Percentiles rank a stretch among this genome's conserved stretches.
Conservation (phyloP, 2,888 invertebrate species). For the Latheticus oryzae region DNA sequence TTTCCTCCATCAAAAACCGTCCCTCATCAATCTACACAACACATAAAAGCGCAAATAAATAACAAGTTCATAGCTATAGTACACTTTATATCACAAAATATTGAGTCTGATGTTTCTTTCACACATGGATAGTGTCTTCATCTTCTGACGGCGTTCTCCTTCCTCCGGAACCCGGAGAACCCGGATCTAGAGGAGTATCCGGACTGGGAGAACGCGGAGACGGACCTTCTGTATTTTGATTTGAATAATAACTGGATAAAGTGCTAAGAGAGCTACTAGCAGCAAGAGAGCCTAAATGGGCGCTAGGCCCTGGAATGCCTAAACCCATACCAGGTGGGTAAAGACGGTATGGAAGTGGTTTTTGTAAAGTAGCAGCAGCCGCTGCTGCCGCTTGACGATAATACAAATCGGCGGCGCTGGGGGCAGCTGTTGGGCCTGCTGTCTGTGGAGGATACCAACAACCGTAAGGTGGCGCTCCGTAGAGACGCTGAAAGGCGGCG, state of each 20-base stretch:
- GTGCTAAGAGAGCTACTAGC: constrained; percentile 75
- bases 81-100: constrained; percentile 63
- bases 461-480: constrained; percentile 81
- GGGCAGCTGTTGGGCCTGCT: constrained; percentile 70
- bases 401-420: constrained; percentile 81
- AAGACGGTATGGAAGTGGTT: constrained; percentile 84
- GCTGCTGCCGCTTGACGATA: constrained; percentile 84
- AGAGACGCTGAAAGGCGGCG: constrained; percentile 97
- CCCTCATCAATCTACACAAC: constrained; percentile 55
- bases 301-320: constrained; percentile 76
- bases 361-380: constrained; percentile 81
- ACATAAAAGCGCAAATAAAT: constrained; percentile 63
- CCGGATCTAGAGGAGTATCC: constrained; percentile 72
- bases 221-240: constrained; percentile 68
- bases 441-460: constrained; percentile 73
- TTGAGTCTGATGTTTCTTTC: constrained; percentile 50
- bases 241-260: constrained; percentile 70
- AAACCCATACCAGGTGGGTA: constrained; percentile 72
- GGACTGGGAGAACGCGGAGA: constrained; percentile 66
- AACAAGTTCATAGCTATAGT: constrained; percentile 59
- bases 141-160: constrained; percentile 68
- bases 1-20: constrained; percentile 55
- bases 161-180: constrained; percentile 69
- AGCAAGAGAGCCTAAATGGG: constrained; percentile 75
- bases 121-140: constrained; percentile 75